phyloP scores from a whole-genome alignment of 2,888 invertebrate genomes.

The Operophtera brumata region DNA sequence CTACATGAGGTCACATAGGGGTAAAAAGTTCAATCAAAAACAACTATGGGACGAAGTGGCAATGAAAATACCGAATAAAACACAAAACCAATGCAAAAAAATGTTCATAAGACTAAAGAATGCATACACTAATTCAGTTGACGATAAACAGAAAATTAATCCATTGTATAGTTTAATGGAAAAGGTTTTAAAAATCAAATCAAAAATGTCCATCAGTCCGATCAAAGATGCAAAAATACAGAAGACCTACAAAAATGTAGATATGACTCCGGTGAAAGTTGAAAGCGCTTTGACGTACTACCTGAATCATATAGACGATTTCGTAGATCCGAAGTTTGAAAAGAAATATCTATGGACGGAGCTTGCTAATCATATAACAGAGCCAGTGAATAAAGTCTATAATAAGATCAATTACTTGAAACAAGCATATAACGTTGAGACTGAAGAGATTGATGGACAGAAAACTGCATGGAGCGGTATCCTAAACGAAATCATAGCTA shows the following conservation, averaged over 20 bases:
- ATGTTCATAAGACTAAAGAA: slow-evolving; percentile 59
- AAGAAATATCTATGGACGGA: slow-evolving; percentile 68
- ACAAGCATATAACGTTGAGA: slow-evolving; percentile 49
- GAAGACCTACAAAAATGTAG: slow-evolving; percentile 52
- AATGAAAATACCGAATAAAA: slow-evolving; percentile 50
- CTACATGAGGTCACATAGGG: slow-evolving; percentile 54
- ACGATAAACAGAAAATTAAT: slow-evolving; percentile 34
- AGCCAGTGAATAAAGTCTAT: slow-evolving; percentile 57
- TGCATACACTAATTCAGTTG: slow-evolving; percentile 41
- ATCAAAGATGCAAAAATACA: slow-evolving; percentile 39
- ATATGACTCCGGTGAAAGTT: slow-evolving; percentile 53
- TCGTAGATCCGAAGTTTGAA: slow-evolving; percentile 62
- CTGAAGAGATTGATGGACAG: slow-evolving; percentile 38
- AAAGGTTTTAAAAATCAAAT: slow-evolving; percentile 55
- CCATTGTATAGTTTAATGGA: slow-evolving; percentile 50
- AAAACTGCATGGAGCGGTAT: slow-evolving; percentile 41
- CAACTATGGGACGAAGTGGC: slow-evolving; percentile 67
- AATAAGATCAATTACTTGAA: slow-evolving; percentile 69
- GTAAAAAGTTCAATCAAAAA: slow-evolving; percentile 50
- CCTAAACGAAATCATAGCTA: slow-evolving; percentile 52
- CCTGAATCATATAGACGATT: slow-evolving; percentile 63
- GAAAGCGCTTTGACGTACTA: slow-evolving; percentile 59
- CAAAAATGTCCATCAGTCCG: slow-evolving; percentile 46
- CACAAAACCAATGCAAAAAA: slow-evolving; percentile 53
- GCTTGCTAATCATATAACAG: slow-evolving; percentile 52